Evolutionary conservation across 2,888 invertebrate genomes (phyloP).

Genomic region (Cryptus armator): DNA sequence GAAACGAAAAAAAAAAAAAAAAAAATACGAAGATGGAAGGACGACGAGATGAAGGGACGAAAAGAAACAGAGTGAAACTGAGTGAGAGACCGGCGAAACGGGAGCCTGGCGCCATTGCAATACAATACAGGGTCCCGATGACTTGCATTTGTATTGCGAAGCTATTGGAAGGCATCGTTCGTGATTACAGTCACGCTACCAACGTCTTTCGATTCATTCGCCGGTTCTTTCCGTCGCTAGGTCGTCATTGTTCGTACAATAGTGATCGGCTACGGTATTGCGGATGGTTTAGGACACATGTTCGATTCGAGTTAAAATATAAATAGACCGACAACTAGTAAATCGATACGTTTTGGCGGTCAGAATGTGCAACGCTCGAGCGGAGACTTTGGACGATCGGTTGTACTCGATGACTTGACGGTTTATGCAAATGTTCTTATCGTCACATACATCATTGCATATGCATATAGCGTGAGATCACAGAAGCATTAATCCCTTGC

Average conservation of each 20-base stretch:
- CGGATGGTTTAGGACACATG: neutral
- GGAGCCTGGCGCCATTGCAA: slow-evolving; percentile 84
- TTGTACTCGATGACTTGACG: too few species aligned
- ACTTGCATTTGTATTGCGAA: slow-evolving; percentile 81
- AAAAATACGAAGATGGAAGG: neutral
- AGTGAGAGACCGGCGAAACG: slow-evolving; percentile 74
- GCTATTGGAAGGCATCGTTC: slow-evolving; percentile 59
- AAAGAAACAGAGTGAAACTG: slow-evolving; percentile 68
- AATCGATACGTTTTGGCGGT: neutral
- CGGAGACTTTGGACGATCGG: neutral
- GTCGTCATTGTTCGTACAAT: slow-evolving; percentile 6
- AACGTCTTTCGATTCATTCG: slow-evolving; percentile 6
- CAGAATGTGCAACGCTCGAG: neutral
- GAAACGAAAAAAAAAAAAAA: slow-evolving; percentile 6
- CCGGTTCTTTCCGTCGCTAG: neutral
- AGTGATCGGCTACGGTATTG: neutral
- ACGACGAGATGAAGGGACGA: slow-evolving; percentile 3
- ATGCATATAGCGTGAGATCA: neutral
- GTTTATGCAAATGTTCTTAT: too few species aligned
- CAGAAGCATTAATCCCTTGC: neutral
- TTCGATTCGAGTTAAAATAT: neutral
- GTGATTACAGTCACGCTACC: slow-evolving; percentile 17
- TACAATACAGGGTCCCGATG: slow-evolving; percentile 80
- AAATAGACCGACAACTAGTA: neutral
- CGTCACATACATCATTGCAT: neutral